A percentile compares a stretch with the other conserved stretches of the same genome.
Evolutionary conservation across 2,113 vertebrate genomes (phyloP).

Genomic region (Heliornis fulica): DNA sequence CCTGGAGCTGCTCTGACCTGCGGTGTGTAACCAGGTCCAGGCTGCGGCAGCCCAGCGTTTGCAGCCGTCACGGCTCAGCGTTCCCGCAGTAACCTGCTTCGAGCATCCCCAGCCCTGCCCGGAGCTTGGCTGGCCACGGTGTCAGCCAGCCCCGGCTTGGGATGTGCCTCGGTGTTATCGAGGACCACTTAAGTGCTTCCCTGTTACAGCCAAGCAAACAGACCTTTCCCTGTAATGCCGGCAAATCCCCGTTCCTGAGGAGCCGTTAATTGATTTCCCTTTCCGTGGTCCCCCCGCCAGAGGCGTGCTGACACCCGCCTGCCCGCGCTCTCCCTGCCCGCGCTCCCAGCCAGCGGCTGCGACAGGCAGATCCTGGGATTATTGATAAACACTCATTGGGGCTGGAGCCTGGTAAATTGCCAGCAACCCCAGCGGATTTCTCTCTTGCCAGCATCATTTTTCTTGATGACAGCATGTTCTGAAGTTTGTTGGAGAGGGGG

Average conservation of each 20-base stretch:
- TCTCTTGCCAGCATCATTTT: constrained; percentile 75
- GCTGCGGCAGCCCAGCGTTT: rapidly evolving
- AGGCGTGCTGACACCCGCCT: neutral
- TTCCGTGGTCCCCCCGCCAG: neutral
- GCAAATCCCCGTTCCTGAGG: neutral
- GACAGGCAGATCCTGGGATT: constrained; percentile 55
- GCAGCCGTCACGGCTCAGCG: rapidly evolving
- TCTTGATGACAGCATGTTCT: constrained; percentile 74
- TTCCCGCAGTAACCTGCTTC: rapidly evolving
- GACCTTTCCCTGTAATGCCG: neutral
- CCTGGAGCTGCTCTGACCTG: neutral
- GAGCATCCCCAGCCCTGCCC: neutral
- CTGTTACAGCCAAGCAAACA: rapidly evolving
- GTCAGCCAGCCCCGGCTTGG: neutral
- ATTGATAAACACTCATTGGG: constrained; percentile 73
- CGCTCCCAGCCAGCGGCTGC: neutral
- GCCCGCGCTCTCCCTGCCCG: neutral
- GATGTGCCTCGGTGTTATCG: neutral
- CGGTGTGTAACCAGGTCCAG: rapidly evolving
- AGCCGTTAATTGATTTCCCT: neutral
- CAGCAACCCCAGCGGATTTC: constrained; percentile 67
- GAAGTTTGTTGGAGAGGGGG: constrained; percentile 6
- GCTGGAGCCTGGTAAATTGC: constrained; percentile 68
- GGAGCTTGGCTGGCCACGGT: neutral
- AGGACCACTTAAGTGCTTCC: neutral